These are phyloP conservation scores for Nematolebias whitei DNA, from an alignment of 2,113 vertebrate genomes.

Conservation along the genomic window DNA sequence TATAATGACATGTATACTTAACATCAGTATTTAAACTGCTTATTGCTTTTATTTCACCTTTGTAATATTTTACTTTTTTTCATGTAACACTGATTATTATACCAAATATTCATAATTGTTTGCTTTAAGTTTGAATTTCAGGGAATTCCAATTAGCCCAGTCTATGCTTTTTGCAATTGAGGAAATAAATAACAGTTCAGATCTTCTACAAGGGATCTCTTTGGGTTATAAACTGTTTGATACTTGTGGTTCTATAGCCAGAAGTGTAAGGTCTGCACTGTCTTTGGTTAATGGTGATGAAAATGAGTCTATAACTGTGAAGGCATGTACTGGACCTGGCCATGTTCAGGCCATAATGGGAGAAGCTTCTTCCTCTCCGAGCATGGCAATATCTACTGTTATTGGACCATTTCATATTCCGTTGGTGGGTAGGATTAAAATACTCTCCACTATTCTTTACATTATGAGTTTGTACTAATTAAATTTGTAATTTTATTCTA, in stretches of 20 bases:
- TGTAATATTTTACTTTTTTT: not conserved
- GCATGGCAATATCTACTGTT: slow-evolving; percentile 70
- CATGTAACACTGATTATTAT: not conserved
- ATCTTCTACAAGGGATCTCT: slow-evolving; percentile 72
- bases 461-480: no score
- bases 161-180: slow-evolving; percentile 79
- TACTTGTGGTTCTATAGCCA: slow-evolving; percentile 64
- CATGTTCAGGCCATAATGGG: slow-evolving; percentile 73
- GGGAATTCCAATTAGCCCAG: slow-evolving; percentile 74
- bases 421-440: slow-evolving; percentile 56
- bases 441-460: no score
- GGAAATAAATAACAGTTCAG: slow-evolving; percentile 78
- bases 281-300: slow-evolving; percentile 64
- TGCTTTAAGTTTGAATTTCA: slow-evolving; percentile 71
- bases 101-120: not conserved
- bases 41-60: not conserved
- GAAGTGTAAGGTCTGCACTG: slow-evolving; percentile 62
- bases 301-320: not conserved
- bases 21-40: not conserved
- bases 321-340: slow-evolving; percentile 57
- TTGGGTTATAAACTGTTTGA: slow-evolving; percentile 79
- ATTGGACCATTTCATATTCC: slow-evolving; percentile 74
- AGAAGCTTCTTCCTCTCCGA: slow-evolving; percentile 70
- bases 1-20: no score
- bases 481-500: not conserved